A percentile compares a stretch with the other conserved stretches of the same genome.
Conservation (phyloP, 2,888 invertebrate genomes). For the Stegana nigrithorax region DNA sequence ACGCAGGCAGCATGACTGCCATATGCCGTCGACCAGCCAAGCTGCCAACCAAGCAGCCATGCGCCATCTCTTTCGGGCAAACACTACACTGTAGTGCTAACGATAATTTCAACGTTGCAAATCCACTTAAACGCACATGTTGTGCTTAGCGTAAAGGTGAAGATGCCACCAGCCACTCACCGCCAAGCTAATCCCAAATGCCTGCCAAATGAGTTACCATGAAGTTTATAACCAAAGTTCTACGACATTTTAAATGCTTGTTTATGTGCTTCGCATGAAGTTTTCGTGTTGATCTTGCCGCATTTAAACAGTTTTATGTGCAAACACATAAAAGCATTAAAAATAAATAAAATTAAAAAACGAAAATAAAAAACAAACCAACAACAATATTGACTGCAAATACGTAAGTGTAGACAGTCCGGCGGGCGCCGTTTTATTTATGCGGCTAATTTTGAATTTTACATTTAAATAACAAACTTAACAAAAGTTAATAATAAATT, state of each 20-base stretch:
- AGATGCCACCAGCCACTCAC: background rate
- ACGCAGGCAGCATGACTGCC: background rate
- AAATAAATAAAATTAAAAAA: too few species aligned
- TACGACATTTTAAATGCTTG: background rate
- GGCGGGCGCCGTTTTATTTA: background rate
- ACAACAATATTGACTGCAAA: background rate
- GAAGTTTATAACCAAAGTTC: constrained; percentile 12
- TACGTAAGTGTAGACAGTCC: background rate
- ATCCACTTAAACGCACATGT: constrained; percentile 61
- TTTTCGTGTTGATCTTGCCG: background rate
- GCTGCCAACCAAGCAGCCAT: constrained; percentile 15
- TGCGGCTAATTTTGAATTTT: too few species aligned
- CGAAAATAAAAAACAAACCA: background rate
- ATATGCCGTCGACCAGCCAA: constrained; percentile 22
- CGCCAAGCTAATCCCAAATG: background rate
- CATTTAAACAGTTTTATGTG: too few species aligned
- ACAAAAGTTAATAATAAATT: too few species aligned
- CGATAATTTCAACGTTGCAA: constrained; percentile 57
- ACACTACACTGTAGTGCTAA: constrained; percentile 24
- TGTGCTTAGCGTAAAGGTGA: constrained; percentile 31
- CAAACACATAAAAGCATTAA: too few species aligned
- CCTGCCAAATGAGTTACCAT: background rate
- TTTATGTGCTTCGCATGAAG: background rate
- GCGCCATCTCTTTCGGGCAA: too few species aligned
- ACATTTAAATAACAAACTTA: too few species aligned